These are phyloP conservation scores for Catocala sponsa DNA, from an alignment of 2,888 invertebrate species.

Conservation along the genomic window DNA sequence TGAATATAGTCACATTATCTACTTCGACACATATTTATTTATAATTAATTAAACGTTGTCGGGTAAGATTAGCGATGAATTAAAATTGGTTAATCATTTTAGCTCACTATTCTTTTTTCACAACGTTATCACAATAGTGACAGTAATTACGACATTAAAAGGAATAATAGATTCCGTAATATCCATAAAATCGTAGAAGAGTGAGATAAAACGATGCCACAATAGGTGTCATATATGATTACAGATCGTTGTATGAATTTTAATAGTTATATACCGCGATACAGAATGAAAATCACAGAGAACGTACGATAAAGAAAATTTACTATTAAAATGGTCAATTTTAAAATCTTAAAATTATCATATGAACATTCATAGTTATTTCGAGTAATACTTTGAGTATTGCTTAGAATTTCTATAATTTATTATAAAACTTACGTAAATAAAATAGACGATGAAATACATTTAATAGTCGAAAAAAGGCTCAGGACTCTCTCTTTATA, in stretches of 20 bases:
- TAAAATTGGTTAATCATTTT: slow-evolving; percentile 50
- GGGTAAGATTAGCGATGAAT: slow-evolving; percentile 43
- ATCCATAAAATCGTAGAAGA: slow-evolving; percentile 47
- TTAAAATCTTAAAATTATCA: slow-evolving; percentile 44
- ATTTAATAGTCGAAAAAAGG: slow-evolving; percentile 61
- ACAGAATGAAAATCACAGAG: slow-evolving; percentile 36
- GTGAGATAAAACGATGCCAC: slow-evolving; percentile 57
- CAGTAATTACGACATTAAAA: slow-evolving; percentile 58
- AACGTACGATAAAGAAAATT: slow-evolving; percentile 28
- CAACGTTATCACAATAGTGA: slow-evolving; percentile 66
- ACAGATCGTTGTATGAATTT: slow-evolving; percentile 64
- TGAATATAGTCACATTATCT: slow-evolving; percentile 61
- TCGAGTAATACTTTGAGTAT: slow-evolving; percentile 62
- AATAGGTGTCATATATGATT: slow-evolving; percentile 43
- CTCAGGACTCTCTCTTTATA: slow-evolving; percentile 61
- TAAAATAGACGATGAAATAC: slow-evolving; percentile 50
- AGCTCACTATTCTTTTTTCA: slow-evolving; percentile 57
- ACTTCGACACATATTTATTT: slow-evolving; percentile 65
- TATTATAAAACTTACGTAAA: slow-evolving; percentile 59
- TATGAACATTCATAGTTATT: slow-evolving; percentile 35
- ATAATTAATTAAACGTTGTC: slow-evolving; percentile 46
- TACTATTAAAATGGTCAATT: slow-evolving; percentile 24
- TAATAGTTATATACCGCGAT: slow-evolving; percentile 32
- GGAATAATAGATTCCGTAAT: slow-evolving; percentile 56
- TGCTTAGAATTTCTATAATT: slow-evolving; percentile 74